Evolutionary conservation across 2,113 vertebrate genomes (phyloP), one percentile per base, ranked within the genome.

Genomic region (Baryphthengus martii): DNA sequence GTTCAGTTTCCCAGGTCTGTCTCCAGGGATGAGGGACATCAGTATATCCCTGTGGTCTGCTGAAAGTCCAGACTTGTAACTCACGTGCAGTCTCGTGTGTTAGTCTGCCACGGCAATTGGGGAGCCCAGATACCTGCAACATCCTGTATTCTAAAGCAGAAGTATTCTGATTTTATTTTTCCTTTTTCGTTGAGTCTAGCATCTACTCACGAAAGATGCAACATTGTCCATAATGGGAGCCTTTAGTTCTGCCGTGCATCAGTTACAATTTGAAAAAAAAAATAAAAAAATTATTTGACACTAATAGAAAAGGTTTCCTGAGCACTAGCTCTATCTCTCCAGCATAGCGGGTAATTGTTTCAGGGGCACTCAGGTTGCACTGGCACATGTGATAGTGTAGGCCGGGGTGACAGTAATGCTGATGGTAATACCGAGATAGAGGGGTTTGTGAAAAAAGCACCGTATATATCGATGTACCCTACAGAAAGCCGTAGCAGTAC

Each of bases 61-160:
- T 37, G 9, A 28, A 78, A 28, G 33, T 9, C 33, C 49, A 29
- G 31, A 20, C 21, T 81, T 9, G 7, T 24, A 29, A 9, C 17
- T 63, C 1, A 0, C 1, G 2, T 45, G 59, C 35, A 28, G 16
- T 18, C 33, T 53, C 0, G 0, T 44, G 33, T 45, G 29, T 50
- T 11, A 5, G 40, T 20, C 44, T 55, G 37, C n/a, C 11, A 6
- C 17, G 28, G 40, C 40, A 61, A 0, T 13, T 39, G 52, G 20
- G 71, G 29, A 62, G 6, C 42, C 66, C 3, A 5, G 55, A 47
- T 26, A 70, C 11, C 16, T 28, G 55, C 55, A 37, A 8, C 6
- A 15, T 17, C 6, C 33, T 37, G 11, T 65, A 3, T 67, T 89
- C 86, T 58, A 58, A 67, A 83, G 24, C 26, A 66, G 26, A 80